These are phyloP conservation scores for Ictidomys tridecemlineatus DNA, from an alignment of 2,113 vertebrate species.

Conservation along the genomic window DNA sequence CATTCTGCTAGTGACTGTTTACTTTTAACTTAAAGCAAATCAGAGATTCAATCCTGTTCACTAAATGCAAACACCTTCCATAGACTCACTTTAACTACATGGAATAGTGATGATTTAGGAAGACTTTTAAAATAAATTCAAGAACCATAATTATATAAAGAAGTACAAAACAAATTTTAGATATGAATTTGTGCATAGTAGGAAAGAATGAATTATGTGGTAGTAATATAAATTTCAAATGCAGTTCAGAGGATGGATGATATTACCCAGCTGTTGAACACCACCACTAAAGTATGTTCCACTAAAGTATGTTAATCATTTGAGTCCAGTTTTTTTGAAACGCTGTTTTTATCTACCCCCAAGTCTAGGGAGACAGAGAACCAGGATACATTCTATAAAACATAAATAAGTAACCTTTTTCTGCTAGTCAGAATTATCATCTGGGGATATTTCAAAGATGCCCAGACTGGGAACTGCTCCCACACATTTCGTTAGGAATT, in stretches of 20 bases:
- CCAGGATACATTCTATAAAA: neutral
- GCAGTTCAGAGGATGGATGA: neutral
- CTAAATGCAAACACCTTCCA: constrained; percentile 30
- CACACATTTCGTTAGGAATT: neutral
- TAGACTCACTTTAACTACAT: constrained; percentile 49
- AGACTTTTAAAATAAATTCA: constrained; percentile 10
- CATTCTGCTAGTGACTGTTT: constrained; percentile 55
- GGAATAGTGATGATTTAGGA: constrained; percentile 48
- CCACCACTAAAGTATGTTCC: neutral
- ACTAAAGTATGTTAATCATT: neutral
- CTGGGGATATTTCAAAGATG: constrained; percentile 6
- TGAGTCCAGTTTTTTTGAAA: constrained; percentile 18
- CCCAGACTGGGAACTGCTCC: neutral
- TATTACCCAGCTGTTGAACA: neutral
- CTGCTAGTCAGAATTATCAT: constrained; percentile 44
- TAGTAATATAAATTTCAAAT: constrained; percentile 48
- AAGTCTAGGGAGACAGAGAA: constrained; percentile 11
- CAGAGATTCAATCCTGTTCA: constrained; percentile 57
- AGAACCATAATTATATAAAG: no score
- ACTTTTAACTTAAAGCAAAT: constrained; percentile 73
- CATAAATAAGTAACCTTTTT: neutral
- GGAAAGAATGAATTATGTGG: constrained; percentile 11
- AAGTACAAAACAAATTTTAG: neutral
- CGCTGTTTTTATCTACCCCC: neutral
- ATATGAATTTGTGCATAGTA: constrained; percentile 19